Percentiles rank a stretch among this genome's conserved stretches.
These are phyloP conservation scores for Echinometra lucunter DNA, from an alignment of 53 echinoderm and acorn worm species.

Conservation along the genomic window DNA sequence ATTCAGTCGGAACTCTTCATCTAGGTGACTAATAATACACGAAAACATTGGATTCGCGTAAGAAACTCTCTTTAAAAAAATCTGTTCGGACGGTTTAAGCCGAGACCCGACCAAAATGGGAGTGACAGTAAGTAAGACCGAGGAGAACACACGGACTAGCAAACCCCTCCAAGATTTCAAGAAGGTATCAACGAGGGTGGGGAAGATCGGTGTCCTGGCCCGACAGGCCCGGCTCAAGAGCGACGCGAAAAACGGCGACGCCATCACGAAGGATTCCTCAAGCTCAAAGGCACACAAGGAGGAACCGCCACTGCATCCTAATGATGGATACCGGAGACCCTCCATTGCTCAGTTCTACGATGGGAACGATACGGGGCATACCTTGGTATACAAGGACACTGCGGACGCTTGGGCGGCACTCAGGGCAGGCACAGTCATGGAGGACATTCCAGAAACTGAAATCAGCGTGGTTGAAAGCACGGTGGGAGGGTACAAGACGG, in stretches of 20 bases:
- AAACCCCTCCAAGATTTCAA: constrained; percentile 57
- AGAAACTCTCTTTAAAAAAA: not conserved
- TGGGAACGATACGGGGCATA: constrained; percentile 37
- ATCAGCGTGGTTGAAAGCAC: constrained; percentile 86
- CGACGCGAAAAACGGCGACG: not conserved
- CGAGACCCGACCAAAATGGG: constrained; percentile 15
- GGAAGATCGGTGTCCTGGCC: constrained; percentile 60
- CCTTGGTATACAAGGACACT: constrained; percentile 89
- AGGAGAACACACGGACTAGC: constrained; percentile 18
- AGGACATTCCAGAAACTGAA: constrained; percentile 85
- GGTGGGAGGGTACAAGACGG: constrained; percentile 82
- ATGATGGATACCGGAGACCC: not conserved
- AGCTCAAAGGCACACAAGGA: not conserved
- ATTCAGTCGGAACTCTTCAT: not conserved
- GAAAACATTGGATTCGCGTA: not conserved
- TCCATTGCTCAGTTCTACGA: constrained; percentile 61
- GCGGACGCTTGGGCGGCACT: constrained; percentile 93
- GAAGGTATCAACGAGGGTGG: constrained; percentile 59
- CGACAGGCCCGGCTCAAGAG: constrained; percentile 47
- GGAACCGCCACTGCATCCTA: not conserved
- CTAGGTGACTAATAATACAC: not conserved
- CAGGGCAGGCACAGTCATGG: constrained; percentile 72
- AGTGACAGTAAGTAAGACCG: constrained; percentile 57
- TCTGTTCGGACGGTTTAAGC: not conserved
- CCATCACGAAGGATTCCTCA: not conserved